Conservation (phyloP, 2,113 vertebrate genomes). For the Ivindomyrus marchei region DNA sequence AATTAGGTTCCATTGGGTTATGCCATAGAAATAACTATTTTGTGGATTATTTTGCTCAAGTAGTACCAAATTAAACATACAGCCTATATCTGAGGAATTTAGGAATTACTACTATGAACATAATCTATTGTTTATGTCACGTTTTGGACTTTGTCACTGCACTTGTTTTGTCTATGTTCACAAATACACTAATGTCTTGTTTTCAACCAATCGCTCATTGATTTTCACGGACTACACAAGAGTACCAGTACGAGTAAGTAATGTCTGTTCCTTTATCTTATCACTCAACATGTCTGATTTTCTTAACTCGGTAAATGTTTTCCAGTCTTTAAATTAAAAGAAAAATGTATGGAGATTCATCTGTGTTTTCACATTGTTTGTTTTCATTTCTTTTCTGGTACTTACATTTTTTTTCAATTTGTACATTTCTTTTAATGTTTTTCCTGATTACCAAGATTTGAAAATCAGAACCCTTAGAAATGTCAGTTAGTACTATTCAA, state of each 20-base stretch:
- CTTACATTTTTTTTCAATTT: not conserved
- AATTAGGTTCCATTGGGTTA: not conserved
- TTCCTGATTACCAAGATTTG: slow-evolving; percentile 14
- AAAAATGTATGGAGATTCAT: not conserved
- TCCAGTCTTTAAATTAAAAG: not conserved
- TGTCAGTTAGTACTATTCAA: not conserved
- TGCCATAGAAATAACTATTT: not conserved
- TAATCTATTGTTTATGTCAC: slow-evolving; percentile 14
- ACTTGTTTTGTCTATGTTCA: slow-evolving; percentile 63
- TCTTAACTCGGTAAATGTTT: slow-evolving; percentile 14
- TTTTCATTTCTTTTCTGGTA: not conserved
- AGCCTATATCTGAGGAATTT: not conserved
- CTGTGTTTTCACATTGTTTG: not conserved
- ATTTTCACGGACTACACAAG: slow-evolving; percentile 68
- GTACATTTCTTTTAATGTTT: not conserved
- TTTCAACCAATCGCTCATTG: slow-evolving; percentile 71
- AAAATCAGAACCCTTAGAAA: slow-evolving; percentile 17
- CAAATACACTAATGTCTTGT: slow-evolving; percentile 72
- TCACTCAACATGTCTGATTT: slow-evolving; percentile 32
- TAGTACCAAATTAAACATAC: not conserved
- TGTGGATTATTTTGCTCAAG: not conserved
- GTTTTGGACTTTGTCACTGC: slow-evolving; percentile 55
- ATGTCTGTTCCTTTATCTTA: slow-evolving; percentile 53
- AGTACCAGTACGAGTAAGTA: slow-evolving; percentile 68
- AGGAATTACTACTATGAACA: not conserved